These are phyloP conservation scores for Epizoanthus stellaris DNA, from an alignment of 92 coral and sea anemone genomes.

Conservation along the genomic window DNA sequence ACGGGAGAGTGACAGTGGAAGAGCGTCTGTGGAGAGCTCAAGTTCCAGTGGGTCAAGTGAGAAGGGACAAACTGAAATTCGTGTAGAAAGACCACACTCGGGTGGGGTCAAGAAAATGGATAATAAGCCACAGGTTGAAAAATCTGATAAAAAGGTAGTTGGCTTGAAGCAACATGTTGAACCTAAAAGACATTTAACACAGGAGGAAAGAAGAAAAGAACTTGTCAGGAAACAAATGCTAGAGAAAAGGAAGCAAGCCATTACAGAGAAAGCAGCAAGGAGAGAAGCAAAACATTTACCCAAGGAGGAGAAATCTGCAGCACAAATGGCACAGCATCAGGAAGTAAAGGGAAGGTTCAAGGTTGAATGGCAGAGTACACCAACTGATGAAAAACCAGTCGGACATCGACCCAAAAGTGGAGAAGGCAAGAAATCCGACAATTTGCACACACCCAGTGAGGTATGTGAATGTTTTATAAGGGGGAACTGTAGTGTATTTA, in stretches of 20 bases:
- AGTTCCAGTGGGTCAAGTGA: constrained; percentile 67
- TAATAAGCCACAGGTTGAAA: background rate
- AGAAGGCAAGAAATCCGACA: background rate
- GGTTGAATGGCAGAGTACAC: background rate
- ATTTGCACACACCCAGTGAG: constrained; percentile 13
- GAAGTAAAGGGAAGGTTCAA: constrained; percentile 8
- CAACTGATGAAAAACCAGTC: constrained; percentile 30
- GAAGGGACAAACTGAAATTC: constrained; percentile 66
- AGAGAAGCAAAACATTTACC: constrained; percentile 13
- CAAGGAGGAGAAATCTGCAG: background rate
- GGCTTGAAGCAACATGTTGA: constrained; percentile 26
- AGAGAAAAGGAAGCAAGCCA: constrained; percentile 57
- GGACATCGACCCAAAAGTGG: constrained; percentile 11
- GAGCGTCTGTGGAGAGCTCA: constrained; percentile 68
- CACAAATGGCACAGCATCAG: background rate
- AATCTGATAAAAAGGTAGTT: constrained; percentile 31
- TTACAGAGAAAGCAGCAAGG: constrained; percentile 34
- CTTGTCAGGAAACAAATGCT: constrained; percentile 74
- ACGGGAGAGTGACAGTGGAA: constrained; percentile 53
- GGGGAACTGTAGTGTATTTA: background rate
- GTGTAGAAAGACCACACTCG: constrained; percentile 21
- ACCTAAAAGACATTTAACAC: constrained; percentile 1
- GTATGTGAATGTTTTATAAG: background rate
- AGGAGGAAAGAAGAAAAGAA: constrained; percentile 63
- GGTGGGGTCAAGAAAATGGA: constrained; percentile 34